A percentile compares a stretch with the other conserved stretches of the same genome.
Conservation (phyloP, 1,140 invertebrate genomes). For the Nephotettix cincticeps region DNA sequence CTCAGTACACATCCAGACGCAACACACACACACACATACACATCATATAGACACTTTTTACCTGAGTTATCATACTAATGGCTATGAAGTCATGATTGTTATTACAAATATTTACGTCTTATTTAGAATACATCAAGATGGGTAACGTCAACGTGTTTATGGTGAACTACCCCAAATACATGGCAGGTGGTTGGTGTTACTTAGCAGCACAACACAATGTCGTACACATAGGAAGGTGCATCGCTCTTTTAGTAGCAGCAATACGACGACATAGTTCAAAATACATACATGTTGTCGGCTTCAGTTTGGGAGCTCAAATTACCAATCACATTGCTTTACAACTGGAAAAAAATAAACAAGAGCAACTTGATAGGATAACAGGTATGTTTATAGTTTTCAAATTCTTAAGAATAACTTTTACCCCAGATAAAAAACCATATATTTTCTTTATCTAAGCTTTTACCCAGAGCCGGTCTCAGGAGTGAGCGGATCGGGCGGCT, state of each 20-base stretch:
- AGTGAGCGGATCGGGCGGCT: not conserved
- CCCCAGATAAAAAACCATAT: not conserved
- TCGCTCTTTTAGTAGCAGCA: constrained; percentile 47
- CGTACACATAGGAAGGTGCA: constrained; percentile 58
- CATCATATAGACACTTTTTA: not conserved
- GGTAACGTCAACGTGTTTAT: constrained; percentile 60
- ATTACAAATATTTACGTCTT: not conserved
- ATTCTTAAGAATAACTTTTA: not conserved
- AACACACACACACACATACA: not conserved
- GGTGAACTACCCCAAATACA: constrained; percentile 62
- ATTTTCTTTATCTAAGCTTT: not conserved
- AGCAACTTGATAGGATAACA: constrained; percentile 59
- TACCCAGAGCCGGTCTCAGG: not conserved
- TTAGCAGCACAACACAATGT: constrained; percentile 62
- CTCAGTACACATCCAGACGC: not conserved
- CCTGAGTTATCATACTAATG: not conserved
- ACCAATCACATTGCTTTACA: constrained; percentile 56
- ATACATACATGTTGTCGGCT: constrained; percentile 66
- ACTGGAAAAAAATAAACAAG: constrained; percentile 53
- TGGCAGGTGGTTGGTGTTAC: constrained; percentile 59
- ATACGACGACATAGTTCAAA: constrained; percentile 11
- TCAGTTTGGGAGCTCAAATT: constrained; percentile 65
- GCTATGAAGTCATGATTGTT: not conserved
- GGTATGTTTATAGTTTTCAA: constrained; percentile 43
- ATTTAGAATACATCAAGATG: constrained; percentile 61